Evolutionary conservation across 2,113 vertebrate genomes (phyloP), one percentile per base, ranked within the genome.

Genomic region (Chamaea fasciata): DNA sequence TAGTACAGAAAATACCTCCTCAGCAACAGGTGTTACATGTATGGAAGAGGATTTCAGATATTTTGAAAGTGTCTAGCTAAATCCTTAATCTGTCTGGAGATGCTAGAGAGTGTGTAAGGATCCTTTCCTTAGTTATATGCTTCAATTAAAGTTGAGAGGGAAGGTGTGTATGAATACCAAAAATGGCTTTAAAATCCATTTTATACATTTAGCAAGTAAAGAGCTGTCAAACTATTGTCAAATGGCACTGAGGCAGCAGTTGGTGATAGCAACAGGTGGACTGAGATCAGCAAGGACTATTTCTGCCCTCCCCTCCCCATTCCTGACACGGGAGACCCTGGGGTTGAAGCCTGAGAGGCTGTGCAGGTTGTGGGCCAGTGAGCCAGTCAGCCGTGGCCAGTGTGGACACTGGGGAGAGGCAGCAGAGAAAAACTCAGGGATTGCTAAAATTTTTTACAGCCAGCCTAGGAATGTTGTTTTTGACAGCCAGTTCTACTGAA

Each of bases 241-340:
- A 9, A 20, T 35, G 27, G 41, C 41, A 13, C 10, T 11, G 24
- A 70, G 42, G 44, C 44, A 84, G 44, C 27, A 63, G 18, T 6
- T 47, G 19, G 30, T 35, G 69, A 27, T 11, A n/a, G 20, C 13
- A 42, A 6, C 3, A 30, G 11, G 31, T 17, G 11, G 42, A 12
- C 26, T 37, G 77, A 75, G 56, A 39, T 20, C 14, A 63, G 47
- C 24, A 79, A 64, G 52, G 39, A 17, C 27, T 56, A 2, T 37
- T 91, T 46, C 57, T 87, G 30, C 24, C 56, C 41, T 62, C 73
- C 22, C 23, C 4, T 82, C 20, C 5, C 28, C 4, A 1, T 10
- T 42, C 14, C 37, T 57, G 59, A 3, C 20, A 1, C 8, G 9
- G 33, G 30, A 62, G 49, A 46, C 2, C 0, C 26, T 53, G 0